Percentiles rank a stretch among this genome's conserved stretches.
These are phyloP conservation scores for Litoditis marina DNA, from an alignment of 2,888 invertebrate species.

Conservation along the genomic window DNA sequence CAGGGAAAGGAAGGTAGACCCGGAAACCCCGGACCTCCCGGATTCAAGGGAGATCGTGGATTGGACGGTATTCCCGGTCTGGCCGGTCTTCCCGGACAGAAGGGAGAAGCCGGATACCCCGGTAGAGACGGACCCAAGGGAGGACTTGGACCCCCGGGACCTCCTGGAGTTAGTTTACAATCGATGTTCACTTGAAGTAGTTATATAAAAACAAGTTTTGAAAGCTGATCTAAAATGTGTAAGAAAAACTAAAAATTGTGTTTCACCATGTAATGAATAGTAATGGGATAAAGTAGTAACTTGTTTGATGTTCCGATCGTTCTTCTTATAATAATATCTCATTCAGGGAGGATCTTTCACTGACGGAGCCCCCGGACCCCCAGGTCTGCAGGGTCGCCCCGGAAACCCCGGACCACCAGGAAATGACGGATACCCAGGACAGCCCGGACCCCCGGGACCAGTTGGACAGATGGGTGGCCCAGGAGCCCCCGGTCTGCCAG, in stretches of 20 bases:
- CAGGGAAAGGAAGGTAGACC: slow-evolving; percentile 61
- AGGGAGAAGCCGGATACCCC: slow-evolving; percentile 62
- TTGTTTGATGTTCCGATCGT: no score
- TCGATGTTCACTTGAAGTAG: neutral
- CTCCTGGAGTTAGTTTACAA: slow-evolving; percentile 61
- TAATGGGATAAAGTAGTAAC: no score
- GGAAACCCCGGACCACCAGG: slow-evolving; percentile 62
- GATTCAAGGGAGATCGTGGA: slow-evolving; percentile 61
- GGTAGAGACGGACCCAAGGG: slow-evolving; percentile 58
- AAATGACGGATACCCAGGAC: slow-evolving; percentile 61
- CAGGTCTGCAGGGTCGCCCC: slow-evolving; percentile 50
- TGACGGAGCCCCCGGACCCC: slow-evolving; percentile 58
- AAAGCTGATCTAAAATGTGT: no score
- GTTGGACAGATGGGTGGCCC: slow-evolving; percentile 30
- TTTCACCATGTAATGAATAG: no score
- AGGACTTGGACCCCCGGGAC: slow-evolving; percentile 41
- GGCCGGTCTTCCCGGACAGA: slow-evolving; percentile 65
- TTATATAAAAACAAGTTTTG: neutral
- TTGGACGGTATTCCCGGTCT: slow-evolving; percentile 59
- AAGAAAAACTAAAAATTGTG: neutral
- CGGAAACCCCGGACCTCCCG: slow-evolving; percentile 60
- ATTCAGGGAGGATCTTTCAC: slow-evolving; percentile 56
- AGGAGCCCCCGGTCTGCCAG: slow-evolving; percentile 50
- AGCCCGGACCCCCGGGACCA: slow-evolving; percentile 42
- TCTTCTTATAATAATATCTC: no score